Base-by-base conservation (phyloP, 2,113 vertebrate species). In the Microcebus jonahi region DNA sequence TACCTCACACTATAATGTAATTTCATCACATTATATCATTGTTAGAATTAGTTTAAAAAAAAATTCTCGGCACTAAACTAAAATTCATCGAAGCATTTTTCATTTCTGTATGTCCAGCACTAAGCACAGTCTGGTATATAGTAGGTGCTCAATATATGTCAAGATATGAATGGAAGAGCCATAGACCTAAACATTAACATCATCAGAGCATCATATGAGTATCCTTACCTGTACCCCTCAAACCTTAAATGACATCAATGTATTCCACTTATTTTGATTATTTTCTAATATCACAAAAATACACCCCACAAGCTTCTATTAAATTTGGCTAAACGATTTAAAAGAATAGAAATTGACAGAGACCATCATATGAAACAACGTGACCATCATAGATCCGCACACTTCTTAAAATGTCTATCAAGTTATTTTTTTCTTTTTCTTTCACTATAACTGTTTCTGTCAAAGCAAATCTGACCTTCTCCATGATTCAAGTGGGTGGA, bases 261-360 rank as follows among this genome's bases (percentile, higher is more conserved):
- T 53, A n/a, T 65, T 75, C 34, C 5, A 79, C 2, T 27, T n/a
- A 29, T 71, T 68, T 73, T 17, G 18, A 86, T 63, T 73, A 42
- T 82, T 95, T 91, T 87, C 27, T 91, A 31, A 34, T n/a, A 59
- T 73, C 15, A 93, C 20, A 93, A 77, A 85, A 92, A 65, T 14
- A 83, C 13, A n/a, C 10, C 7, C n/a, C 79, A 50, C 2, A 61
- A 59, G 18, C 10, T 84, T 90, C n/a, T 85, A 9, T 75, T 82
- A 77, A 92, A 50, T 18, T 75, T 81, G 21, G 9, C 3, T 31
- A 59, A 89, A 55, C 55, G 36, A 92, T 10, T 81, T 34, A 67
- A 89, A 93, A 86, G 42, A 42, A 84, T 25, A 70, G 88, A 90
- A 96, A 81, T 57, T 55, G 31, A 45, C 4, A 92, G 59, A 91